phyloP scores from a whole-genome alignment of 2,113 vertebrate species.

The Psilopsiagon aymara region DNA sequence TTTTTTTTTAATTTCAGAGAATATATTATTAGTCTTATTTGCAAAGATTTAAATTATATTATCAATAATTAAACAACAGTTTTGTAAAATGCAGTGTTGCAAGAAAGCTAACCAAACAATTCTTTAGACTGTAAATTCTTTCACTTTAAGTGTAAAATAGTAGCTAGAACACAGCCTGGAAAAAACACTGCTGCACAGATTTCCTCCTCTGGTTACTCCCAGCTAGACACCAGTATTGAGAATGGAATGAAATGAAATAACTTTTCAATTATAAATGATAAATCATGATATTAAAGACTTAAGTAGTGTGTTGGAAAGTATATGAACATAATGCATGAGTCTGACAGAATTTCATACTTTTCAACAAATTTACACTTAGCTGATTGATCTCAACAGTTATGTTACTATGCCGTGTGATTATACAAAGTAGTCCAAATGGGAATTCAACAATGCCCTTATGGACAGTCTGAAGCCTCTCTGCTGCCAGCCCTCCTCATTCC shows the following conservation, averaged over 20 bases:
- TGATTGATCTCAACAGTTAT: not conserved
- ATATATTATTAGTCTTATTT: not conserved
- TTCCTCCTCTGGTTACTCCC: not conserved
- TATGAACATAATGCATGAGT: not conserved
- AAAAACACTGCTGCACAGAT: not conserved
- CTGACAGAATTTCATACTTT: not conserved
- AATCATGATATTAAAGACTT: not conserved
- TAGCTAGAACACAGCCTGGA: not conserved
- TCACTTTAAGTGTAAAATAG: not conserved
- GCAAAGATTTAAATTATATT: not conserved
- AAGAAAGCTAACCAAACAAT: not conserved
- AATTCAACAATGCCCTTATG: not conserved
- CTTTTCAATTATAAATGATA: not conserved
- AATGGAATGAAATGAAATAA: not conserved
- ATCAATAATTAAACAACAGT: not conserved
- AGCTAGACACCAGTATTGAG: not conserved
- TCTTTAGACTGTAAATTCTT: not conserved
- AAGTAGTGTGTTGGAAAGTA: not conserved
- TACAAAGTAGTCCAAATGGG: accelerated
- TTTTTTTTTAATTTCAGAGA: not conserved
- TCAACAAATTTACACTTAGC: not conserved
- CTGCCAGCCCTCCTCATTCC: not conserved
- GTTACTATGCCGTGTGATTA: not conserved
- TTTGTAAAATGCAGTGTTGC: not conserved
- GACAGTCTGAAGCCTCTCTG: not conserved